These are phyloP conservation scores for Tauraco hartlaubi DNA, from an alignment of 2,797 vertebrate species.

Conservation along the genomic window DNA sequence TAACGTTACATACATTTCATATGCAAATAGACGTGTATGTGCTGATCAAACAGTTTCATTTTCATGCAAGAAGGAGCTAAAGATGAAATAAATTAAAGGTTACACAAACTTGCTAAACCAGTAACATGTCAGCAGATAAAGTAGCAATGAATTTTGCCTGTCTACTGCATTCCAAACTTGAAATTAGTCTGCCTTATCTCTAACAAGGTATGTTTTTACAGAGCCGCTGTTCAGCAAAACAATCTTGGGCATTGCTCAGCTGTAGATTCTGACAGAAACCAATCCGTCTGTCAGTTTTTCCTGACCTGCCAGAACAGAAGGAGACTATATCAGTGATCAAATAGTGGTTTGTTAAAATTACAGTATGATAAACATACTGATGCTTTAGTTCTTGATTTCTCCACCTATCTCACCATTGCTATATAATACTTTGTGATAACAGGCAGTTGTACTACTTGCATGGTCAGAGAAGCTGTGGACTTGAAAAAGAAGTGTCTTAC, in stretches of 20 bases:
- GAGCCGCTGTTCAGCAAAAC: background rate
- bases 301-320: background rate
- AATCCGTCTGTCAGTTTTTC: background rate
- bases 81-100: background rate
- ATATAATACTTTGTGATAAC: background rate
- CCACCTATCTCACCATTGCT: background rate
- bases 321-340: background rate
- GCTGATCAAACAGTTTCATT: background rate
- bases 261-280: background rate
- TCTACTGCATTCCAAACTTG: conserved; percentile 14
- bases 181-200: background rate
- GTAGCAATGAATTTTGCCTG: background rate
- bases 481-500: background rate
- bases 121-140: background rate
- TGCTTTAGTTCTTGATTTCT: background rate
- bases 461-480: background rate
- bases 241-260: background rate
- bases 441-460: background rate
- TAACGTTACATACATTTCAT: background rate
- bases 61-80: background rate
- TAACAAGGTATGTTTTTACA: background rate
- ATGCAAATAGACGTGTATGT: background rate
- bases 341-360: background rate
- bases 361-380: background rate
- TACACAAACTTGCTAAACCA: background rate